A percentile compares a stretch with the other conserved stretches of the same genome.
These are phyloP conservation scores for Nycticryphes semicollaris DNA, from an alignment of 2,113 vertebrate species.

Conservation along the genomic window DNA sequence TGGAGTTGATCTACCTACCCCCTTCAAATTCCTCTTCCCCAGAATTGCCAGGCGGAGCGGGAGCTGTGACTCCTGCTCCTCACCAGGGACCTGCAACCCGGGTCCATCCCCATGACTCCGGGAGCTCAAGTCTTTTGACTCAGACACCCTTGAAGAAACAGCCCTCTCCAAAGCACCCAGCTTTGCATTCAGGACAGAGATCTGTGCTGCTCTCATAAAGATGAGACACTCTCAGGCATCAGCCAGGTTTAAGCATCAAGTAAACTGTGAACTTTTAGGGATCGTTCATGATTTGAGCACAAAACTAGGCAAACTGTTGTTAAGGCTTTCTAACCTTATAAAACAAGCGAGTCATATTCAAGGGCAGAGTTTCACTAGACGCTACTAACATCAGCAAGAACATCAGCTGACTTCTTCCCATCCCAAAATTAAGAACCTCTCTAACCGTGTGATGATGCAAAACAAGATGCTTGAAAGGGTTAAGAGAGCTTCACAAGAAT, in stretches of 20 bases:
- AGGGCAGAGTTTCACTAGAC: background rate
- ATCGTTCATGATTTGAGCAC: background rate
- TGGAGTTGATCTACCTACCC: background rate
- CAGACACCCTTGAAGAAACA: background rate
- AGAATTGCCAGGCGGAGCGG: rapidly evolving
- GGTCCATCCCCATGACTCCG: rapidly evolving
- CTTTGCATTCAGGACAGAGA: background rate
- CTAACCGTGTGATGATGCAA: background rate
- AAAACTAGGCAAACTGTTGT: background rate
- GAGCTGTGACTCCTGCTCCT: background rate
- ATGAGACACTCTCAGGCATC: background rate
- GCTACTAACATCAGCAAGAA: background rate
- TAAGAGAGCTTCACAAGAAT: background rate
- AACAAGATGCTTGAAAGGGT: background rate
- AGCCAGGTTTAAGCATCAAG: background rate
- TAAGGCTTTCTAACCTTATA: background rate
- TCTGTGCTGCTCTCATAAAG: background rate
- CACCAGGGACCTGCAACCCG: background rate
- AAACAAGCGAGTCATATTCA: background rate
- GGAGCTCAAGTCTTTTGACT: background rate
- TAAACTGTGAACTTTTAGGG: background rate
- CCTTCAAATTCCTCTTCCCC: background rate
- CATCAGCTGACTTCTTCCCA: background rate
- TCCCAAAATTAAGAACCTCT: background rate
- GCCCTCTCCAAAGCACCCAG: background rate